Conservation (phyloP, 2,113 vertebrate genomes). For the Saccopteryx leptura region DNA sequence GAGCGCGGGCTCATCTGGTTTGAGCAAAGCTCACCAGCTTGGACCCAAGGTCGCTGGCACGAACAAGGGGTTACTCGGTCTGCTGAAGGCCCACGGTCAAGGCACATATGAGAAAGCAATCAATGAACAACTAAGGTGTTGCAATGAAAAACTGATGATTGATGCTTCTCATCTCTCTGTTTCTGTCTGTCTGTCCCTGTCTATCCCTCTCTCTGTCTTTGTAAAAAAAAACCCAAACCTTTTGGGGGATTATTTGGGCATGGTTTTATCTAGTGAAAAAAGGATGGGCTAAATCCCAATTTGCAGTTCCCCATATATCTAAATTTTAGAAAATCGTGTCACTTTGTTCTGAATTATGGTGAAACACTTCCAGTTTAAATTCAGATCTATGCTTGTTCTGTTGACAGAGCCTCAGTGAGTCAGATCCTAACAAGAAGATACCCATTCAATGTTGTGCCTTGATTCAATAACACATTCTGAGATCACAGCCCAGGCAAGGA, state of each 20-base stretch:
- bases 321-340: neutral
- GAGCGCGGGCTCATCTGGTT: no score
- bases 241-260: neutral
- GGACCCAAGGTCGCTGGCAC: no score
- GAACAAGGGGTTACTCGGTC: no score
- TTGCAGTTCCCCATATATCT: neutral
- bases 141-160: no score
- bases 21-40: no score
- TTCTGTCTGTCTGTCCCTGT: no score
- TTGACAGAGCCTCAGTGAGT: neutral
- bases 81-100: no score
- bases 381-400: neutral
- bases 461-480: slow-evolving; percentile 10
- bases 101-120: no score
- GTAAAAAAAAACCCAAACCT: no score
- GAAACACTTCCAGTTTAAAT: neutral
- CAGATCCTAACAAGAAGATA: neutral
- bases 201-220: no score
- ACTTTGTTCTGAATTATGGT: neutral
- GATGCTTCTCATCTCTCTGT: no score
- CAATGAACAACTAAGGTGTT: no score
- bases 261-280: neutral
- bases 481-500: neutral
- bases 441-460: neutral
- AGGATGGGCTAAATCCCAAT: neutral